phyloP scores from a whole-genome alignment of 2,888 invertebrate genomes.

The Polietes domitor region DNA sequence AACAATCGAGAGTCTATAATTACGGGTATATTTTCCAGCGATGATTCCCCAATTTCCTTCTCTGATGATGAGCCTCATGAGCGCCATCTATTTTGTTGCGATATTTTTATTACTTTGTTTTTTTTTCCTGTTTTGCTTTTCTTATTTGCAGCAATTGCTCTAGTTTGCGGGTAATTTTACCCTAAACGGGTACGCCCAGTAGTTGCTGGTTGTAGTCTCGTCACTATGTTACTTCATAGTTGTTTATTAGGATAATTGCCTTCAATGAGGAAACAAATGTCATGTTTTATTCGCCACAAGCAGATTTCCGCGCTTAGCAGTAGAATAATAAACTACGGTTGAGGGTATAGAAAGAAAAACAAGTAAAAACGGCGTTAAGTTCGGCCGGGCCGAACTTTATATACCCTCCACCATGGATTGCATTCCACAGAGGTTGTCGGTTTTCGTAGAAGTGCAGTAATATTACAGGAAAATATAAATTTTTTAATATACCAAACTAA shows the following conservation, averaged over 20 bases:
- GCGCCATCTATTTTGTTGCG: not conserved
- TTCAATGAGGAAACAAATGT: not conserved
- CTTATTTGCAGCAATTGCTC: not conserved
- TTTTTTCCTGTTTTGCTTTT: not conserved
- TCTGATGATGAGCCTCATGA: not conserved
- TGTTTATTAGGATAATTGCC: not conserved
- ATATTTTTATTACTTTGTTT: not conserved
- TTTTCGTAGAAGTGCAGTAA: too few species aligned
- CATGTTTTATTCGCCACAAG: too few species aligned
- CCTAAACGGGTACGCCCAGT: not conserved
- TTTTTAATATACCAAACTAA: too few species aligned
- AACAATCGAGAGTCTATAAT: not conserved
- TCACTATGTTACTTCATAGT: not conserved
- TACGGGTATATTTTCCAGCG: not conserved
- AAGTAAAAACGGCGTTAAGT: too few species aligned
- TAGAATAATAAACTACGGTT: too few species aligned
- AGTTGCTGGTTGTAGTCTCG: not conserved
- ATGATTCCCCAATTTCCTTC: not conserved
- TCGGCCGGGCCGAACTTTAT: too few species aligned
- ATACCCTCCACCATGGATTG: too few species aligned
- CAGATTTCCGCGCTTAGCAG: too few species aligned
- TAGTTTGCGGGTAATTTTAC: not conserved
- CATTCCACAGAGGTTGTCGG: too few species aligned
- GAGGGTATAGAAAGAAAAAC: too few species aligned
- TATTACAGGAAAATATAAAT: too few species aligned